Evolutionary conservation across 2,113 vertebrate species (phyloP).

Genomic region (Piprites chloris): DNA sequence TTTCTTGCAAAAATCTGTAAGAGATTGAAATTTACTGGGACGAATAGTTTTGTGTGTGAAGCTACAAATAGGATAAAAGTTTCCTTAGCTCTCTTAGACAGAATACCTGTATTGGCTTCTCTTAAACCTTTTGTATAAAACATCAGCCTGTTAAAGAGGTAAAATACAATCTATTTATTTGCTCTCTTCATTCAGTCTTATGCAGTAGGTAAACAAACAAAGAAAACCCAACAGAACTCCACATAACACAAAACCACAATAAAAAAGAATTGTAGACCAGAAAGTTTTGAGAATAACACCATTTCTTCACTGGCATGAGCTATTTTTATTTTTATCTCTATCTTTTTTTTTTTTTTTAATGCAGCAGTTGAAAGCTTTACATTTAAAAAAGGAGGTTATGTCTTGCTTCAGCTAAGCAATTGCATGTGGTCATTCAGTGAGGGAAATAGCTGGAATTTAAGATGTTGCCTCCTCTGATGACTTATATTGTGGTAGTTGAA

Average conservation of each 20-base stretch:
- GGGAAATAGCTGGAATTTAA: background rate
- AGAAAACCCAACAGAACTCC: background rate
- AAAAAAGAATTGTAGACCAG: background rate
- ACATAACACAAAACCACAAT: background rate
- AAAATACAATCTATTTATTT: background rate
- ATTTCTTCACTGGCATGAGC: background rate
- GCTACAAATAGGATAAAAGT: background rate
- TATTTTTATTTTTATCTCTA: background rate
- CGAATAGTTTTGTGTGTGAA: background rate
- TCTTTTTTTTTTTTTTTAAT: background rate
- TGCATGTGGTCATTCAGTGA: background rate
- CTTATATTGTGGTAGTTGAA: background rate
- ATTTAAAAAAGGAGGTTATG: background rate
- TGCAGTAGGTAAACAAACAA: background rate
- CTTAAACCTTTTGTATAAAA: background rate
- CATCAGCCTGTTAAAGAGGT: background rate
- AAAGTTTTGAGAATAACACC: background rate
- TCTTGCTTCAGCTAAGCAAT: background rate
- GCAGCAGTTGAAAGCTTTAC: background rate
- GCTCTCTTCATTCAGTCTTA: background rate
- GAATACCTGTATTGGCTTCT: background rate
- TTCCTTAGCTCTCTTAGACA: background rate
- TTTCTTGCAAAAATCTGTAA: background rate
- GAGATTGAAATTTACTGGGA: background rate
- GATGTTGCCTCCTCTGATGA: background rate